Evolutionary conservation across 2,113 vertebrate genomes (phyloP).

Genomic region (Chlorocebus sabaeus): DNA sequence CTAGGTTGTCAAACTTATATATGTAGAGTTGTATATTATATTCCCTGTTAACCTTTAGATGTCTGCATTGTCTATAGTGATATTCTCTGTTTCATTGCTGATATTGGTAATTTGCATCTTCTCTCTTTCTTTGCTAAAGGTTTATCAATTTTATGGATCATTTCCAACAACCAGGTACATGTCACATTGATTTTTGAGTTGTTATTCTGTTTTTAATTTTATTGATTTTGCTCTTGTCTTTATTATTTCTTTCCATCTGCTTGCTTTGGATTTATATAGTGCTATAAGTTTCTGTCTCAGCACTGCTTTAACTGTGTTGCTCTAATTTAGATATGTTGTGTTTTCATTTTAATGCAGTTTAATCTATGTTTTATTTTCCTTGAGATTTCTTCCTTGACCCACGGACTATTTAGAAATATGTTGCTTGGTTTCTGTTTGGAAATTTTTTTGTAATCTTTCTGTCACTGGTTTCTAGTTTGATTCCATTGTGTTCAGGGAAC

Average conservation of each 20-base stretch:
- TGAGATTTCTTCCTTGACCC: background rate
- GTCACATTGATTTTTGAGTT: background rate
- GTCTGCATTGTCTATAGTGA: background rate
- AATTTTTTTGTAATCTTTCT: background rate
- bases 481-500: background rate
- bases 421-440: background rate
- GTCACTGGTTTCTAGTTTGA: background rate
- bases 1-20: background rate
- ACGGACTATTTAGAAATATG: background rate
- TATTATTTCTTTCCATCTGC: background rate
- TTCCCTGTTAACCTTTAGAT: background rate
- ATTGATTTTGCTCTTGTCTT: background rate
- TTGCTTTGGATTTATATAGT: background rate
- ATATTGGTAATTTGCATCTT: background rate
- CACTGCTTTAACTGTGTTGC: background rate
- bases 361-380: background rate
- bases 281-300: background rate
- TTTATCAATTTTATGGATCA: background rate
- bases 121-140: background rate
- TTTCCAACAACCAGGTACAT: background rate
- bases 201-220: background rate
- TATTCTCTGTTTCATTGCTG: background rate
- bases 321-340: background rate
- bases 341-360: background rate
- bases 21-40: background rate